A percentile compares a stretch with the other conserved stretches of the same genome.
These are phyloP conservation scores for Galleria mellonella DNA, from an alignment of 1,140 invertebrate species.

Conservation along the genomic window DNA sequence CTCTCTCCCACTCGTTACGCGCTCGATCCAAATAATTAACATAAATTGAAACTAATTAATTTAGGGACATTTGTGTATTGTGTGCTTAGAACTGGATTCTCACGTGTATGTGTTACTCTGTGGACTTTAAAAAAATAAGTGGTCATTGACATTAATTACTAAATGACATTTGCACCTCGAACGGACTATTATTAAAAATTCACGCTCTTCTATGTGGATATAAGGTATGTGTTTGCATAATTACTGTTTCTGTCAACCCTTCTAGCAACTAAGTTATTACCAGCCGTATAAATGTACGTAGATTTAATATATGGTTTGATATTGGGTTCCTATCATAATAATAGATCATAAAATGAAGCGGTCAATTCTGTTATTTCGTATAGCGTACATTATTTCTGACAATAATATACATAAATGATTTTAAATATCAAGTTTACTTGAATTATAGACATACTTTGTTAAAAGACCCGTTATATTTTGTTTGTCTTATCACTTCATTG, in stretches of 20 bases:
- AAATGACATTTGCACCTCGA: no score
- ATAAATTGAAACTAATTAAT: conserved; percentile 51
- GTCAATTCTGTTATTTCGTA: background rate
- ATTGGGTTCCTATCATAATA: background rate
- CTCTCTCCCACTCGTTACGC: conserved; percentile 23
- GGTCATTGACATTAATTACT: no score
- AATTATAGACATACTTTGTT: conserved; percentile 14
- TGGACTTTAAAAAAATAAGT: background rate
- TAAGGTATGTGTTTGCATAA: conserved; percentile 30
- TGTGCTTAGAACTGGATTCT: conserved; percentile 50
- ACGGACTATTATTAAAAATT: conserved; percentile 39
- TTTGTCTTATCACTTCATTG: conserved; percentile 25
- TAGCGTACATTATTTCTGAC: background rate
- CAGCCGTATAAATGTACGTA: background rate
- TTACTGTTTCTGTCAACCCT: background rate
- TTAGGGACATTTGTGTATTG: conserved; percentile 37
- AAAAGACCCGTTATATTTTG: conserved; percentile 16
- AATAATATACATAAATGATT: background rate
- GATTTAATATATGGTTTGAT: conserved; percentile 1
- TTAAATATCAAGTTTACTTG: conserved; percentile 6
- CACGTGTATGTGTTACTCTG: conserved; percentile 33
- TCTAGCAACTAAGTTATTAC: no score
- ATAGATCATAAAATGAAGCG: background rate
- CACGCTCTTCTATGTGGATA: conserved; percentile 17
- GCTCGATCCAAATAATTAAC: conserved; percentile 26